These are phyloP conservation scores for Orthosia incerta DNA, from an alignment of 2,888 invertebrate genomes.

Conservation along the genomic window DNA sequence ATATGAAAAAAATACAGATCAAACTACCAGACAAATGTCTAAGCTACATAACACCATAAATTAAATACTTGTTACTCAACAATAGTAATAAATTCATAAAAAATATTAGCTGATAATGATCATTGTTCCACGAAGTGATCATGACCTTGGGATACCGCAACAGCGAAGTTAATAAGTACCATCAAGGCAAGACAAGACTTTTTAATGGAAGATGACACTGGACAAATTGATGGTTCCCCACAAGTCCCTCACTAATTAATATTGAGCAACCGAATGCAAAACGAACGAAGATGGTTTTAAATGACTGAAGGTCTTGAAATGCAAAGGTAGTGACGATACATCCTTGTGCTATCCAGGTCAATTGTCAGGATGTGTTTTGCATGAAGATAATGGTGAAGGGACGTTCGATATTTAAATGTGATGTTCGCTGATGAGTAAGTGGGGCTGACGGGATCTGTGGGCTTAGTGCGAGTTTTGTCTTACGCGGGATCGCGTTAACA, in stretches of 20 bases:
- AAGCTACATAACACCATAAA: slow-evolving; percentile 1
- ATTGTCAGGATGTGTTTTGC: slow-evolving; percentile 39
- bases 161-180: slow-evolving; percentile 38
- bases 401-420: slow-evolving; percentile 5
- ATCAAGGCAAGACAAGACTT: slow-evolving; percentile 23
- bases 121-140: slow-evolving; percentile 35
- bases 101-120: slow-evolving; percentile 31
- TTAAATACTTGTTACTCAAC: slow-evolving; percentile 1
- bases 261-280: slow-evolving; percentile 47
- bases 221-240: slow-evolving; percentile 66
- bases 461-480: neutral
- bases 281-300: slow-evolving; percentile 31
- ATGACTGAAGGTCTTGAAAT: slow-evolving; percentile 27
- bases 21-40: neutral
- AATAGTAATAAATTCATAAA: slow-evolving; percentile 45
- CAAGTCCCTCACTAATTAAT: slow-evolving; percentile 60
- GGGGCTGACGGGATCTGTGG: neutral
- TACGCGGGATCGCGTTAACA: too few species aligned
- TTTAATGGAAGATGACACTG: slow-evolving; percentile 62
- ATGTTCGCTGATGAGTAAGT: neutral
- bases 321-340: slow-evolving; percentile 19
- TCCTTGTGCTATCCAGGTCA: slow-evolving; percentile 44
- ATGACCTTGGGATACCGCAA: slow-evolving; percentile 46
- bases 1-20: neutral
- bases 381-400: slow-evolving; percentile 16